These are phyloP conservation scores for Isotomurus palustris DNA, from an alignment of 2,888 invertebrate species.

Conservation along the genomic window DNA sequence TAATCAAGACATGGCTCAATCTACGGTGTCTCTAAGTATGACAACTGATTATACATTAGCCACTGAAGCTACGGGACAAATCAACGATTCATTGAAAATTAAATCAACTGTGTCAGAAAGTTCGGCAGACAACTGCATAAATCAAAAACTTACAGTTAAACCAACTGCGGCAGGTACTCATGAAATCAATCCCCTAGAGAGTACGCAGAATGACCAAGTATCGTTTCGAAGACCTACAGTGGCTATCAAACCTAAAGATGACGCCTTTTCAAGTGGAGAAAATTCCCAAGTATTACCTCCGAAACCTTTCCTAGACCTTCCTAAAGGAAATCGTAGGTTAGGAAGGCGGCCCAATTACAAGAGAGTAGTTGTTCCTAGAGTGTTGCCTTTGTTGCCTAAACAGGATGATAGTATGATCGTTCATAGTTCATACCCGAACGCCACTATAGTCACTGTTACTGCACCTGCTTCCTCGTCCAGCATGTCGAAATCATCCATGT, in stretches of 20 bases:
- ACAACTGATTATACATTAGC: too few relatives aligned
- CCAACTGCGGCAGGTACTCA: too few relatives aligned
- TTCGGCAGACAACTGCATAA: too few relatives aligned
- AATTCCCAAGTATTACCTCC: constrained; percentile 34
- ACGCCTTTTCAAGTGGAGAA: background rate
- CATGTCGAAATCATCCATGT: background rate
- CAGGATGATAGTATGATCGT: constrained; percentile 26
- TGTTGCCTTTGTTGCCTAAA: constrained; percentile 64
- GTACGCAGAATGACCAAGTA: background rate
- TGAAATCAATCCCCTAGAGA: background rate
- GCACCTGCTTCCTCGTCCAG: background rate
- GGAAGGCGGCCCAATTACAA: constrained; percentile 54
- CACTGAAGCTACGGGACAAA: too few relatives aligned
- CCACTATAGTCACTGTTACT: background rate
- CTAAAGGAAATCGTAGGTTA: constrained; percentile 48
- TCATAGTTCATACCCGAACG: too few relatives aligned
- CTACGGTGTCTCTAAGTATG: background rate
- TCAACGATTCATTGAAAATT: too few relatives aligned
- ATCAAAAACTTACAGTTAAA: too few relatives aligned
- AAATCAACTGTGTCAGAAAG: too few relatives aligned
- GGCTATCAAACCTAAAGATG: background rate
- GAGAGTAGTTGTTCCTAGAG: constrained; percentile 70
- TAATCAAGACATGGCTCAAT: too few relatives aligned
- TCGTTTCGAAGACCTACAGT: constrained; percentile 8
- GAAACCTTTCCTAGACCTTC: constrained; percentile 43